Conservation (phyloP, 2,888 invertebrate species). For the Mythimna ferrago region DNA sequence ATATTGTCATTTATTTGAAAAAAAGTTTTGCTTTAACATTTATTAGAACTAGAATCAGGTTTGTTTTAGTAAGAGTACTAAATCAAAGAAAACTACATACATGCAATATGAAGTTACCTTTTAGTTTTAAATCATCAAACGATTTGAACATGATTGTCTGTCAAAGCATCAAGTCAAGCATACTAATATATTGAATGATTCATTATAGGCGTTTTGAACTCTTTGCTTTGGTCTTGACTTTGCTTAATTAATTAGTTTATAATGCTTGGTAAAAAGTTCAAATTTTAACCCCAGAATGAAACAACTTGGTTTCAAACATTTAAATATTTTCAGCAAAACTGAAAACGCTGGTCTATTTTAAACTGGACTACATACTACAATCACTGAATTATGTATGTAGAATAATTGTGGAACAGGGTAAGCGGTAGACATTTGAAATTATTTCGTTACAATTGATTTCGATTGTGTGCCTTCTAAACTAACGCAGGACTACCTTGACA, state of each 20-base stretch:
- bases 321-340: neutral
- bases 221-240: too few species aligned
- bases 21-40: neutral
- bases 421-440: conserved; percentile 10
- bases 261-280: too few species aligned
- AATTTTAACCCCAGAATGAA: too few species aligned
- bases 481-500: conserved; percentile 39
- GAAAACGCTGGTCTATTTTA: neutral
- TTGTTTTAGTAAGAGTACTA: neutral
- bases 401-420: conserved; percentile 8
- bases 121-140: too few species aligned
- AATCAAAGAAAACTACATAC: neutral
- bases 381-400: conserved; percentile 6
- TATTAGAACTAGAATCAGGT: neutral
- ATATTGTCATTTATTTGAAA: conserved; percentile 7
- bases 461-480: conserved; percentile 28
- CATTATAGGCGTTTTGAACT: too few species aligned
- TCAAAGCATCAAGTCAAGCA: neutral
- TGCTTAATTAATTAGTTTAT: neutral
- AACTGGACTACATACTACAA: neutral
- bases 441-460: conserved; percentile 24
- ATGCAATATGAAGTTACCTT: too few species aligned
- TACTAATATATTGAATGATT: neutral
- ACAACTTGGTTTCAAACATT: neutral
- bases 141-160: neutral